Evolutionary conservation across 2,888 invertebrate species (phyloP), one percentile per base, ranked within the genome.

Genomic region (Gryllus longicercus): DNA sequence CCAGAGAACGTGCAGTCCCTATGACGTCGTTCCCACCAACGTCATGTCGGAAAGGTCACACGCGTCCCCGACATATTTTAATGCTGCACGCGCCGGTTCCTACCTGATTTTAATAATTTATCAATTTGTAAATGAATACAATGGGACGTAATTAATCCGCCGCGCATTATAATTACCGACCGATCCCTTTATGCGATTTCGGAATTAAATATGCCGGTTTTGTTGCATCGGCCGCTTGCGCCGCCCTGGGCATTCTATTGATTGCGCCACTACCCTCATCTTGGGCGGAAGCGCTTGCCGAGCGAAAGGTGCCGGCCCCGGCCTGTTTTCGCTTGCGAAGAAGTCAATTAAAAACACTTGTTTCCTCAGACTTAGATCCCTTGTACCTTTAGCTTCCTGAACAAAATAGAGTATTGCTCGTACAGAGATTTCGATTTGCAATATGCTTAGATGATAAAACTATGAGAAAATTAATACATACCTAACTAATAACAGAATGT

Each of bases 21-120:
- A 38, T 38, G 38, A 38, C 38, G 63, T n/a, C n/a, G 63, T n/a
- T 63, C 16, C 63, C 63, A n/a, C n/a, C 63, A 63, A 63, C 63
- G n/a, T 14, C 63, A 63, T 63, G 16, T 18, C 63, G 63, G 38
- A 63, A 63, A 63, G 63, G 63, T 63, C 63, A 63, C 63, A 63
- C 63, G 63, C 63, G n/a, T 18, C 63, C 63, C n/a, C 63, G 16
- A 63, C 63, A 63, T 63, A 63, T 63, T 63, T 63, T 63, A 63
- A 63, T 63, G 63, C 63, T 8, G 63, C 63, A 63, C 63, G 63
- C 63, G 63, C 63, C 63, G 63, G 63, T 63, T 63, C 63, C 63
- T 63, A 63, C 63, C 63, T 63, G 63, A 63, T 63, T 63, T 63
- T 63, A 63, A 63, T 63, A 63, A 63, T 63, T 63, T 63, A 63